Evolutionary conservation across 2,888 invertebrate genomes (phyloP), one percentile per base, ranked within the genome.

Genomic region (Acronicta leporina): DNA sequence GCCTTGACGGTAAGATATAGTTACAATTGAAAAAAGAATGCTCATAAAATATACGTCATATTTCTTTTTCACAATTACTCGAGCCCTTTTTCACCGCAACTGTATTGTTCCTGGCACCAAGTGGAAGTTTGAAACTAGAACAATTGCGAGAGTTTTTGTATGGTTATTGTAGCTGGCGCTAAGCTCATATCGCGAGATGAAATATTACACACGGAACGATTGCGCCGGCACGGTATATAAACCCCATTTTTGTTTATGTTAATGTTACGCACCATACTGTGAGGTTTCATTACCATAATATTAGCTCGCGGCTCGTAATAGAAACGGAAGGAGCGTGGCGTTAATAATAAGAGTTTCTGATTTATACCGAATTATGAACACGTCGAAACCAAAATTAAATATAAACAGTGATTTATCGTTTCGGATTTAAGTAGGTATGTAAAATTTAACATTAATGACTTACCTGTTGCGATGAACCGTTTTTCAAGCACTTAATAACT

Each of bases 241-340:
- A 50, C 64, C 54, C 69, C 46, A 56, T 58, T 69, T 76, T 63
- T 76, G 63, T 68, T 68, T 63, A 73, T 65, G 62, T 65, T 60
- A 68, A 76, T 76, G 49, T 46, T 46, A 74, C 65, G 69, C 60
- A 68, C 63, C 73, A 54, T 66, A 76, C 56, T 63, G 63, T 16
- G 56, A 66, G 60, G 65, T 69, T 68, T 68, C 53, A 73, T 76
- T 73, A 75, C 48, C 75, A 72, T 71, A 75, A 61, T 71, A 72
- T 74, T 55, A 72, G 54, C 57, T 55, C 30, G 47, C 44, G 43
- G 41, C 48, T 52, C 52, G 42, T 71, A 57, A 72, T 55, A 43
- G 27, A 27, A 49, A 55, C 42, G 46, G 16, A 51, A 54, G 50
- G 43, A 70, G 15, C 56, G 30, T 43, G 45, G 45, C 49, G 50